Conservation (phyloP, 2,797 vertebrate genomes). For the Helarctos malayanus region DNA sequence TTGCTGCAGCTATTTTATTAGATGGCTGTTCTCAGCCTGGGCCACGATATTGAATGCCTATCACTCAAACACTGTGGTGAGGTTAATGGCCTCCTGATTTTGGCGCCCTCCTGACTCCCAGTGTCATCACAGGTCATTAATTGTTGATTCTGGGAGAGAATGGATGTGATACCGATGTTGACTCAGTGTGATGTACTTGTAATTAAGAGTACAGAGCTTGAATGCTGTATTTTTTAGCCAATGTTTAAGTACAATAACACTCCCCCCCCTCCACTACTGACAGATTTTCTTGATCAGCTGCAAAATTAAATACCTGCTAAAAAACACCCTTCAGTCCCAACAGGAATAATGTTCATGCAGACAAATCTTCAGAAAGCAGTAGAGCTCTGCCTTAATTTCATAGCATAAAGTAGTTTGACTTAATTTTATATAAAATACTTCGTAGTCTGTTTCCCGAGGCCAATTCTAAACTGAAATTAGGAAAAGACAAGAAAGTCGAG, state of each 20-base stretch:
- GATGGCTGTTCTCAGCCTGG: not conserved
- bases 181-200: not conserved
- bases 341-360: not conserved
- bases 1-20: not conserved
- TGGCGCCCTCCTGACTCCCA: not conserved
- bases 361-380: not conserved
- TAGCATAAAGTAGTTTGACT: not conserved
- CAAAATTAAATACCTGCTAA: not conserved
- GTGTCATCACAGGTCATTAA: slow-evolving; percentile 39
- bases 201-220: not conserved
- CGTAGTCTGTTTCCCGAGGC: not conserved
- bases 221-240: not conserved
- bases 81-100: slow-evolving; percentile 45
- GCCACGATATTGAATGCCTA: not conserved
- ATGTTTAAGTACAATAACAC: not conserved
- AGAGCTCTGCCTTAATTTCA: not conserved
- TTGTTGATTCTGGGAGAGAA: not conserved
- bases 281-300: not conserved
- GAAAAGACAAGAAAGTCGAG: not conserved
- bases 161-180: not conserved
- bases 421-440: not conserved
- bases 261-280: not conserved
- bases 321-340: not conserved
- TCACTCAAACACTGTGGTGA: slow-evolving; percentile 49
- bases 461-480: not conserved